These are phyloP conservation scores for Liposcelis brunnea DNA, from an alignment of 2,888 invertebrate genomes.

Conservation along the genomic window DNA sequence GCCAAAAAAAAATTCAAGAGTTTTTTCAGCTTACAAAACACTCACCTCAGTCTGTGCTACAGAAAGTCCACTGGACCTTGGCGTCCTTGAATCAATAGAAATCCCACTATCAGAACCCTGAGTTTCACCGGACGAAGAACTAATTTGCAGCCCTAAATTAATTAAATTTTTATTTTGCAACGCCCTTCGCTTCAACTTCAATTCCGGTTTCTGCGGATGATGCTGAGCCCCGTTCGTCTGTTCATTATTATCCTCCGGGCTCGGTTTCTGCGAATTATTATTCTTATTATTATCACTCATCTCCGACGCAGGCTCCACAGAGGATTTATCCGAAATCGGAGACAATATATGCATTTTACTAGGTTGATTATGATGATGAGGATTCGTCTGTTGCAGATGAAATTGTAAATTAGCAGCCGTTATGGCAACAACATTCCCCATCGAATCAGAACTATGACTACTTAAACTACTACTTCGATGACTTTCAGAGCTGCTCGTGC, in stretches of 20 bases:
- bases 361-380: conserved; percentile 15
- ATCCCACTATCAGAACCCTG: conserved; percentile 80
- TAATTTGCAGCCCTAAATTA: conserved; percentile 45
- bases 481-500: conserved; percentile 71
- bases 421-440: conserved; percentile 11
- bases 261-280: conserved; percentile 59
- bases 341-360: conserved; percentile 70
- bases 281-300: conserved; percentile 65
- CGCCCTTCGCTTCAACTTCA: conserved; percentile 42
- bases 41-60: conserved; percentile 25
- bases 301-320: conserved; percentile 70
- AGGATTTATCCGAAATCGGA: conserved; percentile 79
- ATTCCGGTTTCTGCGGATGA: conserved; percentile 15
- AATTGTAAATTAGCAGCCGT: conserved; percentile 25
- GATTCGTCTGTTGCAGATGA: conserved; percentile 5
- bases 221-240: conserved; percentile 7
- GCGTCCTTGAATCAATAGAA: conserved; percentile 54
- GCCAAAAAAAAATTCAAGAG: too few relatives aligned
- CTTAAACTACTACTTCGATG: conserved; percentile 67
- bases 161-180: conserved; percentile 62
- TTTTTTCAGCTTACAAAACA: not conserved
- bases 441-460: conserved; percentile 69
- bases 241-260: conserved; percentile 40
- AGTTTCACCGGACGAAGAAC: conserved; percentile 45
- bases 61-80: not conserved